Evolutionary conservation across 2,113 vertebrate genomes (phyloP).

Genomic region (Lethenteron camtschaticum): DNA sequence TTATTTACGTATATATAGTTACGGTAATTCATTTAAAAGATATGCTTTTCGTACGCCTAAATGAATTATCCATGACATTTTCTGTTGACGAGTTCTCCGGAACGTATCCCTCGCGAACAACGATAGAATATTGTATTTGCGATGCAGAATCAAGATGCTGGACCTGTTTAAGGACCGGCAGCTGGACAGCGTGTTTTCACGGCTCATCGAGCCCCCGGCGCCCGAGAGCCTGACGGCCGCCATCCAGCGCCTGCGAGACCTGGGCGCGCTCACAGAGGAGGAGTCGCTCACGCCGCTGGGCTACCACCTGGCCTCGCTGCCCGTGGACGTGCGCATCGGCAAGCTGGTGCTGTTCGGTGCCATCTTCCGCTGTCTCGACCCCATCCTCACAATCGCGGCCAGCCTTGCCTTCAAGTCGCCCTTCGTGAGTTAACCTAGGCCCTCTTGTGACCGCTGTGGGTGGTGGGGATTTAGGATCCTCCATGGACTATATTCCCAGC

Average conservation of each 20-base stretch:
- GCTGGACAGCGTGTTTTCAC: conserved; percentile 53
- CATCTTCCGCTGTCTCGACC: conserved; percentile 89
- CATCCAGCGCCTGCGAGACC: conserved; percentile 53
- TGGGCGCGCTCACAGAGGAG: conserved; percentile 55
- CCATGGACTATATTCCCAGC: too few relatives aligned
- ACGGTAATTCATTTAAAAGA: too few relatives aligned
- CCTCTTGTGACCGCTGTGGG: neutral
- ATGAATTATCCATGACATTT: too few relatives aligned
- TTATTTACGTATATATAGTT: too few relatives aligned
- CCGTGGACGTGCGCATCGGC: conserved; percentile 82
- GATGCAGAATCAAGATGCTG: conserved; percentile 75
- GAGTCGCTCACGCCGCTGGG: conserved; percentile 74
- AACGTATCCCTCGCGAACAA: too few relatives aligned
- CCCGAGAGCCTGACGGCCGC: conserved; percentile 40
- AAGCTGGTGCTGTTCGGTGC: conserved; percentile 89
- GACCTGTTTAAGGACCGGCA: conserved; percentile 47
- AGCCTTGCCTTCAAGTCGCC: conserved; percentile 85
- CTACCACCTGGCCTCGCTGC: conserved; percentile 81
- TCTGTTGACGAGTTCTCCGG: too few relatives aligned
- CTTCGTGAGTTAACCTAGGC: conserved; percentile 42
- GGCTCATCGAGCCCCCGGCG: conserved; percentile 59
- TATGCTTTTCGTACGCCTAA: too few relatives aligned
- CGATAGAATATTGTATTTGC: neutral
- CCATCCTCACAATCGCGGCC: conserved; percentile 78
- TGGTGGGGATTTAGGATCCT: neutral